Conservation (phyloP, 2,797 vertebrate genomes). For the Chelon auratus region DNA sequence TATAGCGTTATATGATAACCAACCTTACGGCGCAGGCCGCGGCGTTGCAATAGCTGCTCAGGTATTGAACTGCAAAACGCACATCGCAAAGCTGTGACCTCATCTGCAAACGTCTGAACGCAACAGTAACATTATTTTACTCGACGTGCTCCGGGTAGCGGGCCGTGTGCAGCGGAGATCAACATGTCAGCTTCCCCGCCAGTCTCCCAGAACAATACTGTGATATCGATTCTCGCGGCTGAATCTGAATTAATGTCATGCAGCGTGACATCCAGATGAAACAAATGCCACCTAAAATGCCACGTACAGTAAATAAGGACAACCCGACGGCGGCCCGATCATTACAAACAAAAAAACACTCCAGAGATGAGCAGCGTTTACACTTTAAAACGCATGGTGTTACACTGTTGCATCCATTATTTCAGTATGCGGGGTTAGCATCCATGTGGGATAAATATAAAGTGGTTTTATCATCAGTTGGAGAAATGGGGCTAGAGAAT, state of each 20-base stretch:
- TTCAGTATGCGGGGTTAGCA: slow-evolving; percentile 30
- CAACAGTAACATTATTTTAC: slow-evolving; percentile 25
- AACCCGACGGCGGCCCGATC: slow-evolving; percentile 12
- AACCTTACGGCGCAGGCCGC: slow-evolving; percentile 34
- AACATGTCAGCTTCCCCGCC: slow-evolving; percentile 40
- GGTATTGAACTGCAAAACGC: slow-evolving; percentile 25
- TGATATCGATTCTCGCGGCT: slow-evolving; percentile 48
- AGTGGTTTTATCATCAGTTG: slow-evolving; percentile 63
- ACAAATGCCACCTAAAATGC: slow-evolving; percentile 64
- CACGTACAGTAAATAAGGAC: slow-evolving; percentile 54
- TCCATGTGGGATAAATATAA: slow-evolving; percentile 69
- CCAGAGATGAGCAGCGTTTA: slow-evolving; percentile 30
- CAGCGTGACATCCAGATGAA: slow-evolving; percentile 53
- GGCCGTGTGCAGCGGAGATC: slow-evolving; percentile 40
- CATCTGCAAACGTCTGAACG: slow-evolving; percentile 45
- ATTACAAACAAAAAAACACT: slow-evolving; percentile 28
- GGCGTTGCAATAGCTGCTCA: slow-evolving; percentile 11
- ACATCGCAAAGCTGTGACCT: slow-evolving; percentile 33
- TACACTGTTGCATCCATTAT: slow-evolving; percentile 49
- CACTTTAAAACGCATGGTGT: slow-evolving; percentile 48
- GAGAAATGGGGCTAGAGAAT: slow-evolving; percentile 53
- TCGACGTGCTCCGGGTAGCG: slow-evolving; percentile 27
- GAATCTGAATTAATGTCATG: slow-evolving; percentile 61
- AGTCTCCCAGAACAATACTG: slow-evolving; percentile 46
- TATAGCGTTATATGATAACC: slow-evolving; percentile 52